Evolutionary conservation across 2,113 vertebrate genomes (phyloP).

Genomic region (Leptosomus discolor): DNA sequence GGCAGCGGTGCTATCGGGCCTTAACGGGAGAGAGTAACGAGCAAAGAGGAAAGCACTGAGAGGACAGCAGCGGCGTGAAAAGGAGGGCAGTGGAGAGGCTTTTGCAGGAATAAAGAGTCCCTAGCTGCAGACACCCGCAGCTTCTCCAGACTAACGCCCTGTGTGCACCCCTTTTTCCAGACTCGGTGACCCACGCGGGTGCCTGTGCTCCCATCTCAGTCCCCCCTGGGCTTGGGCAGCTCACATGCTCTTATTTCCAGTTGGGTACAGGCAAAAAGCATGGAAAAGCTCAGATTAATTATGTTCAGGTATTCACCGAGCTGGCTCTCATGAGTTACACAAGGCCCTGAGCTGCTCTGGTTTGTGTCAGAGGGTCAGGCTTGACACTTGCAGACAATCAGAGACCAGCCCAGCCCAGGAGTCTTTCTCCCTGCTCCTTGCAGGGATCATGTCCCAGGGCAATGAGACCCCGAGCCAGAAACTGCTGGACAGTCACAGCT

Average conservation of each 20-base stretch:
- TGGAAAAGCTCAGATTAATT: background rate
- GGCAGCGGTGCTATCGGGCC: background rate
- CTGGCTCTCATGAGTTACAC: background rate
- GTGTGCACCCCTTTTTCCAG: background rate
- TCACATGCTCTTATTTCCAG: background rate
- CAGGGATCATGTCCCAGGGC: background rate
- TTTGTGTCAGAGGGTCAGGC: background rate
- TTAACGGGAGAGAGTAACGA: background rate
- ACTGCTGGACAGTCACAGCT: background rate
- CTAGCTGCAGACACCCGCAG: background rate
- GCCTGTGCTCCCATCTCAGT: background rate
- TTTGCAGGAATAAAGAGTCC: background rate
- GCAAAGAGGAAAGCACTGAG: background rate
- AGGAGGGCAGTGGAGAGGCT: background rate
- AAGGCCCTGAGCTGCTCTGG: background rate
- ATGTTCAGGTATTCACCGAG: rapidly evolving
- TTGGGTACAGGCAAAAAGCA: rapidly evolving
- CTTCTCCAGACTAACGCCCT: background rate
- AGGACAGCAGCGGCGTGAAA: background rate
- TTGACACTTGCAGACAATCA: background rate
- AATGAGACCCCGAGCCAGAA: background rate
- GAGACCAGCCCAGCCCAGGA: background rate
- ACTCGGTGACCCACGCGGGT: background rate
- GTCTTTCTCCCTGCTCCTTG: background rate
- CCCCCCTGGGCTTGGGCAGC: background rate